These are phyloP conservation scores for Folsomia candida DNA, from an alignment of 2,888 invertebrate genomes.

Conservation along the genomic window DNA sequence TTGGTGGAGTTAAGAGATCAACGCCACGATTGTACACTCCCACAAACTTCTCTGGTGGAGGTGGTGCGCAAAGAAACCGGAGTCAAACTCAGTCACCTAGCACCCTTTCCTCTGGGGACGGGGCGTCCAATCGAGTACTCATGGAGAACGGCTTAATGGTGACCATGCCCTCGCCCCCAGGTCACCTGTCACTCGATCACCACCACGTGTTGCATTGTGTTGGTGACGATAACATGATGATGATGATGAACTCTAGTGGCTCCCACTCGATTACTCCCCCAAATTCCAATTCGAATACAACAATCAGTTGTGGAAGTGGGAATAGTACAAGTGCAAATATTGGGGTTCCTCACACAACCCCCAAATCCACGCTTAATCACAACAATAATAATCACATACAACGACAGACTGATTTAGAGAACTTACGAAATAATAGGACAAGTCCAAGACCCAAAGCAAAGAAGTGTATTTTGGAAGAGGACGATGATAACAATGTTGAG, in stretches of 20 bases:
- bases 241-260: conserved; percentile 24
- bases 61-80: conserved; percentile 10
- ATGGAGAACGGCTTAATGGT: conserved; percentile 22
- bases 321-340: conserved; percentile 37
- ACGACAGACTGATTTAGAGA: conserved; percentile 10
- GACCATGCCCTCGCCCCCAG: conserved; percentile 8
- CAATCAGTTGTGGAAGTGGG: conserved; percentile 38
- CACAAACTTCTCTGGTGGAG: not conserved
- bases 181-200: too few species aligned
- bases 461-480: conserved; percentile 35
- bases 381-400: conserved; percentile 30
- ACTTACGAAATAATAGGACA: not conserved
- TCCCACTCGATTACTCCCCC: conserved; percentile 35
- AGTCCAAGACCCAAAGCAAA: conserved; percentile 15
- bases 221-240: conserved; percentile 23
- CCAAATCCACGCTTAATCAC: conserved; percentile 18
- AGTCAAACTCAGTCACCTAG: conserved; percentile 26
- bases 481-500: not conserved
- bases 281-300: conserved; percentile 33
- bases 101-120: conserved; percentile 24
- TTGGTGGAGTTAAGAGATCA: not conserved
- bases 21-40: conserved; percentile 8
- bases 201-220: conserved; percentile 25
- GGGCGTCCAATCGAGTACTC: conserved; percentile 16
- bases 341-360: conserved; percentile 28